A percentile compares a stretch with the other conserved stretches of the same genome.
These are phyloP conservation scores for Monarcha castaneiventris DNA, from an alignment of 2,113 vertebrate species.

Conservation along the genomic window DNA sequence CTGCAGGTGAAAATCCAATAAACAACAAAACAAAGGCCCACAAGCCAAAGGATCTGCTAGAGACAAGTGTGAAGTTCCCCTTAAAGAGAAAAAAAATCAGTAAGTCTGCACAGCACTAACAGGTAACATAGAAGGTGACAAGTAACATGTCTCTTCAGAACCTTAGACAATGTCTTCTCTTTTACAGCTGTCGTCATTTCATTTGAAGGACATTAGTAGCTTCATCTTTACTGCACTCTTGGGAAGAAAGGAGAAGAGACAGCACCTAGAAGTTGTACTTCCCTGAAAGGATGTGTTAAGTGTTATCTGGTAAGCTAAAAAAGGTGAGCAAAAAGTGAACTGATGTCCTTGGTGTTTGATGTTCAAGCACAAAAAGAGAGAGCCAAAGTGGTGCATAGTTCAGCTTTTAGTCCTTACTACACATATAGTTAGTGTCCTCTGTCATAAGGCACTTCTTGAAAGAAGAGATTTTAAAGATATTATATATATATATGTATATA, in stretches of 20 bases:
- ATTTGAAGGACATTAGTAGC: conserved; percentile 25
- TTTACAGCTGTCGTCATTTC: conserved; percentile 4
- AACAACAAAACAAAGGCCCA: background rate
- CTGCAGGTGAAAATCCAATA: background rate
- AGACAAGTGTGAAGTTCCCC: background rate
- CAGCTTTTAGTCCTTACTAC: background rate
- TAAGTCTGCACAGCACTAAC: background rate
- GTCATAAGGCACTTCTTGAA: background rate
- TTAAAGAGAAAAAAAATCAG: background rate
- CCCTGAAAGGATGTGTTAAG: conserved; percentile 19
- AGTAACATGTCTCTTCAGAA: background rate
- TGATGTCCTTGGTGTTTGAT: conserved; percentile 37
- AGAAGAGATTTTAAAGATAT: background rate
- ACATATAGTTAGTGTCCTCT: background rate
- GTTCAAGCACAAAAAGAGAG: conserved; percentile 27
- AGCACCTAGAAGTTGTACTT: background rate
- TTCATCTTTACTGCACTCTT: background rate
- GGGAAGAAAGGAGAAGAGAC: conserved; percentile 30
- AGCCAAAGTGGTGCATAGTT: background rate
- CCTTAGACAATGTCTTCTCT: background rate
- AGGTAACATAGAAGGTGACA: background rate
- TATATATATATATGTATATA: too few species aligned
- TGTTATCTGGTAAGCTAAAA: conserved; percentile 20
- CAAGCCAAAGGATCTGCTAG: background rate
- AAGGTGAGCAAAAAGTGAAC: conserved; percentile 28